Conservation (phyloP, 2,113 vertebrate genomes). For the Cyanoramphus novaezelandiae region DNA sequence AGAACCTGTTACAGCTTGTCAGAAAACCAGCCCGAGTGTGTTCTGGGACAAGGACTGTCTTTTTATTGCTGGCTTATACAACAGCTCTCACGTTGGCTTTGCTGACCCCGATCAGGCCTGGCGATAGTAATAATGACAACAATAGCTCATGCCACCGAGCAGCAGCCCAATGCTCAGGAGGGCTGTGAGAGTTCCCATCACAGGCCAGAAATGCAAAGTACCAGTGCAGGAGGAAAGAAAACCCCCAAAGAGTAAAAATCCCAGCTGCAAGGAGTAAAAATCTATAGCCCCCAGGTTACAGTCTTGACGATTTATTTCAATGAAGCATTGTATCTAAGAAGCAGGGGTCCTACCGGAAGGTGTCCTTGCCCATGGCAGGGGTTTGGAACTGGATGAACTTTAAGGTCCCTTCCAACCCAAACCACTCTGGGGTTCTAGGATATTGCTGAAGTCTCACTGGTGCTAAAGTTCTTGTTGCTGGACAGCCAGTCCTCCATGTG, state of each 20-base stretch:
- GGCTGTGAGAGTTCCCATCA: not conserved
- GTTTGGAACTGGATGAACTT: not conserved
- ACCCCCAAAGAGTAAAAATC: not conserved
- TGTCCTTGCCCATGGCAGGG: not conserved
- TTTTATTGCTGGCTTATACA: conserved; percentile 28
- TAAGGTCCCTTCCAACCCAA: not conserved
- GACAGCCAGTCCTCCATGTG: accelerated
- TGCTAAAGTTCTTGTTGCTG: not conserved
- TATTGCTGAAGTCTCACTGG: not conserved
- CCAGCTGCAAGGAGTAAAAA: not conserved
- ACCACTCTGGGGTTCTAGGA: not conserved
- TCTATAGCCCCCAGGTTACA: accelerated
- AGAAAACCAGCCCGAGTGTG: conserved; percentile 36
- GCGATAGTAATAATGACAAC: not conserved
- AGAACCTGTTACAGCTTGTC: conserved; percentile 66
- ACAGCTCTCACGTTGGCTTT: not conserved
- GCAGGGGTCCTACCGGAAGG: not conserved
- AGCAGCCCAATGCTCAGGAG: not conserved
- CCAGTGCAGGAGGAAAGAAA: not conserved
- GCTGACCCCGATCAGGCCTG: not conserved
- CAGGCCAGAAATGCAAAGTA: not conserved
- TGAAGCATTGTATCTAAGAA: accelerated
- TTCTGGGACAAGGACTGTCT: conserved; percentile 46
- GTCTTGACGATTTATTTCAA: not conserved
- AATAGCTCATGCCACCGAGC: not conserved